phyloP scores from a whole-genome alignment of 2,113 vertebrate species.

The Notarius lentiginosus region DNA sequence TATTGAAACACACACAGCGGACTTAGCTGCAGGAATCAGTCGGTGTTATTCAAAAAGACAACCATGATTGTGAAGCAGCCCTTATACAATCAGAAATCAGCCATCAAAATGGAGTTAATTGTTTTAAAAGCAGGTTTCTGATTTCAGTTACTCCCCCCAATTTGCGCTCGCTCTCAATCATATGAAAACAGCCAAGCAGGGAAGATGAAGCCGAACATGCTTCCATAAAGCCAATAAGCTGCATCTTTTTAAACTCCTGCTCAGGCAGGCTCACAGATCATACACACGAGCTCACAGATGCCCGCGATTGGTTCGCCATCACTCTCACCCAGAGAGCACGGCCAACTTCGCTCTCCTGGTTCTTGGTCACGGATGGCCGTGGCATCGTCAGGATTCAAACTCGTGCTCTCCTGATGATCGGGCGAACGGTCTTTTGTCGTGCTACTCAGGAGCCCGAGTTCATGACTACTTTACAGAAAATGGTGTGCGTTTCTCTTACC shows the following conservation, averaged over 20 bases:
- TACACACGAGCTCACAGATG: neutral
- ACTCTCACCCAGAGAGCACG: neutral
- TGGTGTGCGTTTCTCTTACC: conserved; percentile 68
- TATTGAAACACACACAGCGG: neutral
- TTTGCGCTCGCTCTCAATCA: too few species aligned
- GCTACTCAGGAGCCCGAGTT: neutral
- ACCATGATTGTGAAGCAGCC: too few species aligned
- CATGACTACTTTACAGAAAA: neutral
- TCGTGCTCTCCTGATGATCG: neutral
- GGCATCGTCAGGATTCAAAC: neutral
- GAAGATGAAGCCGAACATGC: too few species aligned
- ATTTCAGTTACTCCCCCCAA: too few species aligned
- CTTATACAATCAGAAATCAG: too few species aligned
- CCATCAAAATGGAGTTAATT: too few species aligned
- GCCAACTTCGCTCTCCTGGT: neutral
- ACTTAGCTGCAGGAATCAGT: neutral
- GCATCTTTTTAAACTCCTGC: neutral
- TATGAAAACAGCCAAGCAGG: too few species aligned
- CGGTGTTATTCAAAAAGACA: too few species aligned
- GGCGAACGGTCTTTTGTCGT: neutral
- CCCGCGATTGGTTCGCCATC: neutral
- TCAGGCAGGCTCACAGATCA: neutral
- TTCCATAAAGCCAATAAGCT: too few species aligned
- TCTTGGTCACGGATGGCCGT: neutral
- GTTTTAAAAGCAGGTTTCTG: too few species aligned